phyloP scores from a whole-genome alignment of 1,140 invertebrate genomes.

The Drosophila cardini region DNA sequence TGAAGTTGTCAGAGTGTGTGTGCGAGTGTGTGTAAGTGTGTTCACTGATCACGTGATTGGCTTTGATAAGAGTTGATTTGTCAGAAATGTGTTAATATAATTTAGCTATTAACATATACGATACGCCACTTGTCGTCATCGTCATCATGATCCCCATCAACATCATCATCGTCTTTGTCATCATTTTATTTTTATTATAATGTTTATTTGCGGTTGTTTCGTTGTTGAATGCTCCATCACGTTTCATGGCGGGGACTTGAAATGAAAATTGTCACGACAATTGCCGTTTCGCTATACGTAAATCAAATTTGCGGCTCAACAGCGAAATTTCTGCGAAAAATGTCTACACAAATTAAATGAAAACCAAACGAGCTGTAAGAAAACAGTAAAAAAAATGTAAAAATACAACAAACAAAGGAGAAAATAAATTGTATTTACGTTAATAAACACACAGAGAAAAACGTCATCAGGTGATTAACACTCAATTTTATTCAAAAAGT shows the following conservation, averaged over 20 bases:
- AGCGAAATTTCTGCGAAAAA: slow-evolving; percentile 50
- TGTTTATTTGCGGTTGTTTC: slow-evolving; percentile 2
- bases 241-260: slow-evolving; percentile 47
- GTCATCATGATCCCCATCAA: slow-evolving; percentile 24
- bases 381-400: slow-evolving; percentile 1
- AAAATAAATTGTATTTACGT: slow-evolving; percentile 63
- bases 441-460: slow-evolving; percentile 50
- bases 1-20: background rate
- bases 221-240: slow-evolving; percentile 68
- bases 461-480: slow-evolving; percentile 41
- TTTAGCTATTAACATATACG: slow-evolving; percentile 67
- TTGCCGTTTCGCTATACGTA: slow-evolving; percentile 42
- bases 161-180: slow-evolving; percentile 32
- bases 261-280: slow-evolving; percentile 68
- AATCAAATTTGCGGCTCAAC: slow-evolving; percentile 71
- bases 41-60: slow-evolving; percentile 16
- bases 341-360: slow-evolving; percentile 44
- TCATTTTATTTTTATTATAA: slow-evolving; percentile 23
- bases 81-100: slow-evolving; percentile 59
- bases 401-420: slow-evolving; percentile 3
- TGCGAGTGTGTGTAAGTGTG: no score
- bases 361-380: slow-evolving; percentile 27
- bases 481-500: slow-evolving; percentile 18
- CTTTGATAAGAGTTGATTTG: slow-evolving; percentile 21
- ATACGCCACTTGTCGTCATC: slow-evolving; percentile 21